A percentile compares a stretch with the other conserved stretches of the same genome.
These are phyloP conservation scores for Dorcus parallelipipedus DNA, from an alignment of 2,888 invertebrate genomes.

Conservation along the genomic window DNA sequence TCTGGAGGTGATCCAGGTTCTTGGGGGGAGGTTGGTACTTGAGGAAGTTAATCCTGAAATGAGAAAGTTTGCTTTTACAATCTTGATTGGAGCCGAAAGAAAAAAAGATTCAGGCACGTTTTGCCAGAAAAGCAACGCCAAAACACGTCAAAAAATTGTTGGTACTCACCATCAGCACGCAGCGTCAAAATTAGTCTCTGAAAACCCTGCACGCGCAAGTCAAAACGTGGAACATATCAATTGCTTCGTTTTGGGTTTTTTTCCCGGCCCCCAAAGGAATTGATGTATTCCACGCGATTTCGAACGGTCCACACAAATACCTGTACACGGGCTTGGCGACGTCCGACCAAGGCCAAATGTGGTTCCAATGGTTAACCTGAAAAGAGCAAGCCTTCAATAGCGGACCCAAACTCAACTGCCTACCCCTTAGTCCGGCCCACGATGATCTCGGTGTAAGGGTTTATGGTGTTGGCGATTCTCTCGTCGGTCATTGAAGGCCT, in stretches of 20 bases:
- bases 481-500: constrained; percentile 72
- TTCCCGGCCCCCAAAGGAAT: too few relatives aligned
- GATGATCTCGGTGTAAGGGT: constrained; percentile 82
- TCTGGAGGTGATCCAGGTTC: constrained; percentile 69
- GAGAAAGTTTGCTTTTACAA: constrained; percentile 10
- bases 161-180: too few relatives aligned
- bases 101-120: too few relatives aligned
- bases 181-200: too few relatives aligned
- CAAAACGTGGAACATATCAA: too few relatives aligned
- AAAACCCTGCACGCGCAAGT: too few relatives aligned
- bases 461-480: constrained; percentile 80
- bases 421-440: constrained; percentile 84
- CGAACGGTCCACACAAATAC: constrained; percentile 43
- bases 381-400: constrained; percentile 39
- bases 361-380: constrained; percentile 66
- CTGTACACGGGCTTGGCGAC: constrained; percentile 55
- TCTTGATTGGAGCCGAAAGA: too few relatives aligned
- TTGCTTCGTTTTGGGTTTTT: too few relatives aligned
- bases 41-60: constrained; percentile 82
- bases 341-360: constrained; percentile 60
- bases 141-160: too few relatives aligned
- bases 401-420: constrained; percentile 33
- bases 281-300: too few relatives aligned
- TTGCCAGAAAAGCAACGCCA: too few relatives aligned
- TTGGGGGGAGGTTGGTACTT: constrained; percentile 82